phyloP scores from a whole-genome alignment of 2,888 invertebrate species.

The Tridacna gigas region DNA sequence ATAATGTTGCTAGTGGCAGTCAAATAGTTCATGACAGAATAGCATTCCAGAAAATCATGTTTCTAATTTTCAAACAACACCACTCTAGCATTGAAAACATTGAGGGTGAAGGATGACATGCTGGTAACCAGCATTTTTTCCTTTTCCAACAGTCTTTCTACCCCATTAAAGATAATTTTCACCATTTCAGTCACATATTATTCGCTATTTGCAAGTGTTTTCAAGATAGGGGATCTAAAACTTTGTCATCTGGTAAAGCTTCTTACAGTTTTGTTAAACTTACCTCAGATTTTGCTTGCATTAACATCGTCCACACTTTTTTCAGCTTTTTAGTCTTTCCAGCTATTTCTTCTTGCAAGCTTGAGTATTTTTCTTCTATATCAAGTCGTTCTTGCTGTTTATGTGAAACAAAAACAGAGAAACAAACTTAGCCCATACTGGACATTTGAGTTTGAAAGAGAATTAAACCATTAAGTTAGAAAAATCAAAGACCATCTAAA shows the following conservation, averaged over 20 bases:
- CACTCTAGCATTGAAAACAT: no score
- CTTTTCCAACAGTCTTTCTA: not conserved
- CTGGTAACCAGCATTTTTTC: not conserved
- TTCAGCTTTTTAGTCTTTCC: slow-evolving; percentile 97
- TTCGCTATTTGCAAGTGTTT: no score
- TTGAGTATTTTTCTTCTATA: slow-evolving; percentile 97
- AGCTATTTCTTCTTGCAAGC: slow-evolving; percentile 96
- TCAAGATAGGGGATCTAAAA: not conserved
- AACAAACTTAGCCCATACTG: no score
- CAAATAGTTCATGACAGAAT: no score
- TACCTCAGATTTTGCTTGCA: slow-evolving; percentile 88
- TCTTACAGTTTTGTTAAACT: not conserved
- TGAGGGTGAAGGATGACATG: not conserved
- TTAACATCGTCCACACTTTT: slow-evolving; percentile 93
- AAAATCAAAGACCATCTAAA: no score
- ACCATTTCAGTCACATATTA: no score
- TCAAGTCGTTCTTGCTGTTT: slow-evolving; percentile 93
- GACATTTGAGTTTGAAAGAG: no score
- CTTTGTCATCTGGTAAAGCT: not conserved
- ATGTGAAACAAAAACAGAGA: not conserved
- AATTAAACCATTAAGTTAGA: no score
- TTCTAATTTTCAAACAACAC: no score
- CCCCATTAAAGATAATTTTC: no score
- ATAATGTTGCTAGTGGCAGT: no score
- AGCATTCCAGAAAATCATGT: no score